Evolutionary conservation across 2,888 invertebrate genomes (phyloP), one percentile per base, ranked within the genome.

Genomic region (Cremastinae sp.): DNA sequence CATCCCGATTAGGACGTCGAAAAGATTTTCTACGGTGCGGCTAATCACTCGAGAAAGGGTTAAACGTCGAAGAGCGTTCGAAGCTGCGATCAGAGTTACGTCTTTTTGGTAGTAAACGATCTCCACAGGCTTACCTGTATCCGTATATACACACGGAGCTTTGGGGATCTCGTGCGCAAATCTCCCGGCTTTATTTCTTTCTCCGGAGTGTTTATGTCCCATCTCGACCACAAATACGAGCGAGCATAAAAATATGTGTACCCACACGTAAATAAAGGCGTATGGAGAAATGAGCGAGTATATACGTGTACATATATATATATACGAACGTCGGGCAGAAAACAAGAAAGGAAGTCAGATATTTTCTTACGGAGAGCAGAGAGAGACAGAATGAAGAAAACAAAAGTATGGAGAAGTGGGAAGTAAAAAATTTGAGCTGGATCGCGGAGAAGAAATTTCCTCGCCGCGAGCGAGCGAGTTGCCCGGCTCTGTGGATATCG

Each of bases 1-100:
- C 62, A 79, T 77, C 78, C 71, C 78, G 78, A 79, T 78, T 73
- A 79, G 74, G 68, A 54, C 74, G 56, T 69, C 38, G 9, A 16
- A 45, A 4, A 5, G 45, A 45, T 45, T n/a, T 45, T 45, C n/a
- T 12, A 12, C 1, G 5, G 45, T 28, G 28, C 2, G 28, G 28
- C 28, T 28, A 28, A 28, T 28, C 28, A 5, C 28, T 28, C 28
- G 28, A 5, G 28, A 28, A 28, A 28, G 0, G 28, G 10, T 12
- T n/a, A 59, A 59, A 59, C 10, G 14, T 22, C 45, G 47, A 10
- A n/a, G 10, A 1, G 0, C 2, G n/a, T 14, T 2, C 47, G 7
- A 14, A n/a, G 0, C 9, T 7, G 10, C 9, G 18, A 62, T 36
- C 12, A 14, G 22, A 53, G 51, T 16, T 41, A n/a, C 38, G 64